Evolutionary conservation across 2,113 vertebrate species (phyloP), one percentile per base, ranked within the genome.

Genomic region (Tragelaphus buxtoni): DNA sequence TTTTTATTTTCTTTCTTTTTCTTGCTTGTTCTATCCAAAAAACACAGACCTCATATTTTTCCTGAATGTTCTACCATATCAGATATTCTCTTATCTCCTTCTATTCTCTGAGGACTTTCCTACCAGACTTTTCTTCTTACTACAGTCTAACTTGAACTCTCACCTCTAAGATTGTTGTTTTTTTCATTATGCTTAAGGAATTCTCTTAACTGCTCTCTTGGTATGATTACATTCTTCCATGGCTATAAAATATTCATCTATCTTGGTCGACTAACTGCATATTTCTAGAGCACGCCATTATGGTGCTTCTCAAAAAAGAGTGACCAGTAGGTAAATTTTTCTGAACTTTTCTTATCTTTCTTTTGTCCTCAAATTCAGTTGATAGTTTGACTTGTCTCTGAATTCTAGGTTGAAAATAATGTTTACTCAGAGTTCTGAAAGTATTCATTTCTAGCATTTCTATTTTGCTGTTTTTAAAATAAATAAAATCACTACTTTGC

Each of bases 321-420:
- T 88, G 35, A 69, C 35, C 49, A 18, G 30, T 5, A 79, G 53
- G 5, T 18, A 69, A 45, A 56, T 61, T 87, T 94, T 92, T 72
- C 42, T 61, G 55, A 91, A 3, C 4, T 53, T 63, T 92, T 28
- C 2, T 90, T 91, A 53, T 26, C 18, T 58, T 90, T 45, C 7
- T 13, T 55, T 63, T 80, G 24, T 60, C 26, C 65, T 87, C 24
- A 51, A 7, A 39, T 53, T 96, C 80, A 90, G 22, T 8, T 80
- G 80, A 82, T 55, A 92, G 9, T 91, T 84, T 91, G 86, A 49
- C 58, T 83, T 4, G 30, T 30, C 80, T 84, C 42, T 90, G 47
- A 88, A 91, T 88, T 91, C n/a, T 84, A 81, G 24, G 17, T 76
- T 49, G 9, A 90, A 90, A 94, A 79, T 58, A 95, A 92, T 58